phyloP scores from a whole-genome alignment of 2,797 vertebrate species.

The Gymnodraco acuticeps region DNA sequence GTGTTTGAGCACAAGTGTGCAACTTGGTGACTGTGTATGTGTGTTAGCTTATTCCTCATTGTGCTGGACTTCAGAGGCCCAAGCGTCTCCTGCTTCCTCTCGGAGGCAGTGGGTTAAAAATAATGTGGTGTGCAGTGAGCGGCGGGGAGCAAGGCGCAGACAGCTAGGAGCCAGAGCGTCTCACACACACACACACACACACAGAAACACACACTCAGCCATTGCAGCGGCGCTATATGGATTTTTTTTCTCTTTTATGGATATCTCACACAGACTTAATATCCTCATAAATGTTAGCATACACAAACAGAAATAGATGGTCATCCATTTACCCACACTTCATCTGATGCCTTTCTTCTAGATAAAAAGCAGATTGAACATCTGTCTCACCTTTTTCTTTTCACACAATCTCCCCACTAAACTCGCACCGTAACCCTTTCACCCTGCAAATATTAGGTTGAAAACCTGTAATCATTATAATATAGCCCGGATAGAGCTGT shows the following conservation, averaged over 20 bases:
- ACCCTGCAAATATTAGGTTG: constrained; percentile 20
- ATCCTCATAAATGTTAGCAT: constrained; percentile 77
- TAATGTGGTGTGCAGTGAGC: constrained; percentile 87
- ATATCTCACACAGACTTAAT: constrained; percentile 77
- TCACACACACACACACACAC: constrained; percentile 48
- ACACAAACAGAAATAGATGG: constrained; percentile 81
- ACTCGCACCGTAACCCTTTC: constrained; percentile 33
- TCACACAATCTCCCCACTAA: constrained; percentile 14
- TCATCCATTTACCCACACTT: constrained; percentile 73
- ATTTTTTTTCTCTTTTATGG: constrained; percentile 79
- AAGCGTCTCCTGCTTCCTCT: constrained; percentile 84
- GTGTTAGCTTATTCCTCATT: constrained; percentile 79
- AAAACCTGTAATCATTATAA: constrained; percentile 29
- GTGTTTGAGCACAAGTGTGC: constrained; percentile 69
- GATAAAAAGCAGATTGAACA: constrained; percentile 69
- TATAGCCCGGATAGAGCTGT: not conserved
- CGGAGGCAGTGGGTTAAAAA: constrained; percentile 88
- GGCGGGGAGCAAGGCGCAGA: constrained; percentile 84
- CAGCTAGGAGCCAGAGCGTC: constrained; percentile 87
- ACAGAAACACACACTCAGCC: constrained; percentile 32
- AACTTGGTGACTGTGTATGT: constrained; percentile 69
- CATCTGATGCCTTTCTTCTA: constrained; percentile 60
- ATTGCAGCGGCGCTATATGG: constrained; percentile 70
- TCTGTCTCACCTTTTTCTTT: constrained; percentile 47
- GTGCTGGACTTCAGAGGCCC: constrained; percentile 86